phyloP scores from a whole-genome alignment of 2,797 vertebrate genomes.

The Tenualosa thibaudeaui region DNA sequence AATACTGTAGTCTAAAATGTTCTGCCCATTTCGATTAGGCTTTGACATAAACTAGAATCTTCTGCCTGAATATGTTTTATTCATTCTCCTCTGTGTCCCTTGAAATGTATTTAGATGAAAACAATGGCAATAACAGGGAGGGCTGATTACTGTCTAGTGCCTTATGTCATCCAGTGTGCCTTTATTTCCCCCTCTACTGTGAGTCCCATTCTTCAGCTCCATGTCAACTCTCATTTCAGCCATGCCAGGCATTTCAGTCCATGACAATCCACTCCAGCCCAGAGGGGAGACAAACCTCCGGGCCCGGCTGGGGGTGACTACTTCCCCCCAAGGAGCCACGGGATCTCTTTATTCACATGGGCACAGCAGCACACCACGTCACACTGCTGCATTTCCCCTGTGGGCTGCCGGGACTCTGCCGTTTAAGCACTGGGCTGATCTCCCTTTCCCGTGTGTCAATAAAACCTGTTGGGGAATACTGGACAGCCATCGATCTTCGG shows the following conservation, averaged over 20 bases:
- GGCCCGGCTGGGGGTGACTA: background rate
- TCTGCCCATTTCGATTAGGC: background rate
- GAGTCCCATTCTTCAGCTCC: background rate
- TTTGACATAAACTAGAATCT: background rate
- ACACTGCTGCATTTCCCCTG: background rate
- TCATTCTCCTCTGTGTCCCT: background rate
- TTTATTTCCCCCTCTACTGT: background rate
- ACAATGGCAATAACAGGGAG: background rate
- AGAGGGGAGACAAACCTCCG: background rate
- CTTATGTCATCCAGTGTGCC: background rate
- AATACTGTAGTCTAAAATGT: background rate
- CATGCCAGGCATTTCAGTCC: background rate
- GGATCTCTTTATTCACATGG: background rate
- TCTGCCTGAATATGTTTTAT: background rate
- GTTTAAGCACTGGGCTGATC: background rate
- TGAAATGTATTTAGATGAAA: background rate
- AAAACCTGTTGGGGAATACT: slow-evolving; percentile 41
- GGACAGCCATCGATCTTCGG: slow-evolving; percentile 20
- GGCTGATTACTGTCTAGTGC: background rate
- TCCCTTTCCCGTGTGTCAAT: slow-evolving; percentile 27
- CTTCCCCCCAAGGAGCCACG: background rate
- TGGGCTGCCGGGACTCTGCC: background rate
- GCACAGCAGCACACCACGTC: background rate
- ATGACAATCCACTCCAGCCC: background rate
- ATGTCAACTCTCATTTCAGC: background rate